Evolutionary conservation across 2,113 vertebrate genomes (phyloP).

Genomic region (Bufo gargarizans): DNA sequence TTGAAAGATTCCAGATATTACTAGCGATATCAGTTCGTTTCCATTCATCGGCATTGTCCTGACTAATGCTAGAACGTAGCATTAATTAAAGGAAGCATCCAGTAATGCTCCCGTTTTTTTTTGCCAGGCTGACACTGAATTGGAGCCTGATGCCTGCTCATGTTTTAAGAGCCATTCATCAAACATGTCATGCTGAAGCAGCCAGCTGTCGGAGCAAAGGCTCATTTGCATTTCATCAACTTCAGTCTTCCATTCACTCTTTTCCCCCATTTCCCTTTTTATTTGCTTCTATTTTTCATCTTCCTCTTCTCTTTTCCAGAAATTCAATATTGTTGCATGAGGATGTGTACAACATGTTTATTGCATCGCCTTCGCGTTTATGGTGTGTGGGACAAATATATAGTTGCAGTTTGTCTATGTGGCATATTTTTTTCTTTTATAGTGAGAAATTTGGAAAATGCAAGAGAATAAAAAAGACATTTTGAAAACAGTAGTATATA

Average conservation of each 20-base stretch:
- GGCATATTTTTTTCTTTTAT: background rate
- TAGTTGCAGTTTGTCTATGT: background rate
- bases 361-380: background rate
- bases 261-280: constrained; percentile 60
- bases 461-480: background rate
- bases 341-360: background rate
- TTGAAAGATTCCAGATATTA: constrained; percentile 85
- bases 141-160: constrained; percentile 89
- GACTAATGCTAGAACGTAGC: constrained; percentile 77
- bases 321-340: background rate
- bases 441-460: background rate
- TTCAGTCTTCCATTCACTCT: constrained; percentile 65
- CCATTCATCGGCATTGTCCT: constrained; percentile 79
- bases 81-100: constrained; percentile 93
- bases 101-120: constrained; percentile 75
- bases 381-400: background rate
- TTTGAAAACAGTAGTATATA: background rate
- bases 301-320: constrained; percentile 61
- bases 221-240: constrained; percentile 90
- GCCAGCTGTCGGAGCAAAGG: constrained; percentile 87
- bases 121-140: constrained; percentile 86
- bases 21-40: constrained; percentile 76
- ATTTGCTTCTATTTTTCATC: constrained; percentile 70
- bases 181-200: constrained; percentile 90
- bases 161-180: constrained; percentile 95